Percentiles rank a stretch among this genome's conserved stretches.
These are phyloP conservation scores for Cynopterus brachyotis DNA, from an alignment of 2,113 vertebrate species.

Conservation along the genomic window DNA sequence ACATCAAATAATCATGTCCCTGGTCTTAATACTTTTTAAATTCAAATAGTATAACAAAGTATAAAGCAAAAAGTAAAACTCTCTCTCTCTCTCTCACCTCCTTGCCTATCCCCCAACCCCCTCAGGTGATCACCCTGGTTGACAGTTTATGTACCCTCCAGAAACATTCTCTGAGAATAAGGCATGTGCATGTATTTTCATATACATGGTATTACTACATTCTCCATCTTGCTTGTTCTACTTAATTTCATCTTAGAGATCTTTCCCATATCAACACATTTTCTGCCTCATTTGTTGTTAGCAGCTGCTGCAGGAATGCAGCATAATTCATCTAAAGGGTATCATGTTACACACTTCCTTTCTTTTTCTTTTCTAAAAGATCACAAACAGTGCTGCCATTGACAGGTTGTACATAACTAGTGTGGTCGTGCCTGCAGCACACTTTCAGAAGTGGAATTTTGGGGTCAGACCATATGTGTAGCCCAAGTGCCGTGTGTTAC, in stretches of 20 bases:
- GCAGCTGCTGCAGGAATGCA: not conserved
- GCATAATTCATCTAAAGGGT: not conserved
- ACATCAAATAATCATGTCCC: not conserved
- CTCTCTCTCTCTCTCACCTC: not conserved
- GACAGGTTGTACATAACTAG: not conserved
- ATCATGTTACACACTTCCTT: not conserved
- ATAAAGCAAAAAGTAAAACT: not conserved
- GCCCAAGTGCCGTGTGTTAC: not conserved
- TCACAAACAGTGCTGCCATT: not conserved
- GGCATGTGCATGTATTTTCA: not conserved
- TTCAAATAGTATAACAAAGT: not conserved
- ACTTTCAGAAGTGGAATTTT: not conserved
- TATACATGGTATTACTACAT: not conserved
- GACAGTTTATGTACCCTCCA: not conserved
- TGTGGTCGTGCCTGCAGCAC: not conserved
- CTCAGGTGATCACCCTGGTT: not conserved
- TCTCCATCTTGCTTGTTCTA: not conserved
- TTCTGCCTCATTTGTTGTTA: not conserved
- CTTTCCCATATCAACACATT: not conserved
- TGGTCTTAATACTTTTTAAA: not conserved
- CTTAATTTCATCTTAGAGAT: not conserved
- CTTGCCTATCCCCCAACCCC: not conserved
- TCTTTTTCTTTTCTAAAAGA: not conserved
- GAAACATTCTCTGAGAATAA: not conserved
- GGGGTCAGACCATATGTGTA: not conserved